These are phyloP conservation scores for Psittacus erithacus DNA, from an alignment of 2,113 vertebrate genomes.

Conservation along the genomic window DNA sequence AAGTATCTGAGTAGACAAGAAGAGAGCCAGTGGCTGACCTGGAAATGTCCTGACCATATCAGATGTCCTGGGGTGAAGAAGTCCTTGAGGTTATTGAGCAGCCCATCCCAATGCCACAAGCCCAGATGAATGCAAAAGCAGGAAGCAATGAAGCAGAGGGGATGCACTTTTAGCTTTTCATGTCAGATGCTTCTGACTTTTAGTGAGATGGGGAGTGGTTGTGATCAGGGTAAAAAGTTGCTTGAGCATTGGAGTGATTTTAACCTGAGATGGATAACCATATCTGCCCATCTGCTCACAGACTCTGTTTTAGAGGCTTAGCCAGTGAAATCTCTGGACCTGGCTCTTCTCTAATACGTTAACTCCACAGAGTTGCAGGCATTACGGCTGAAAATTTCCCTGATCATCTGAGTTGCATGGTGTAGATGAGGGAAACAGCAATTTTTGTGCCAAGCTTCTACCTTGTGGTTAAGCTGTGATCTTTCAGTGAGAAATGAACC, in stretches of 20 bases:
- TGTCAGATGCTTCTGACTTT: neutral
- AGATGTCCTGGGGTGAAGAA: neutral
- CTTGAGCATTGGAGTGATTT: neutral
- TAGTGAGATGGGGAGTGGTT: neutral
- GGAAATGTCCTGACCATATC: neutral
- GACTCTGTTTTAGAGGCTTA: neutral
- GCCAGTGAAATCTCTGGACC: neutral
- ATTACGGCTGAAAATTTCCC: neutral
- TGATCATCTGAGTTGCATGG: neutral
- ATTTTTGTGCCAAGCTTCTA: neutral
- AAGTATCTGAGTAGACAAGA: neutral
- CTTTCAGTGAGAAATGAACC: neutral
- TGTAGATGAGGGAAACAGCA: neutral
- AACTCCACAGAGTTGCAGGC: neutral
- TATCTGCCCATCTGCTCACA: neutral
- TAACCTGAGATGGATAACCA: neutral
- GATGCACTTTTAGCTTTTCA: neutral
- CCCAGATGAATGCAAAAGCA: neutral
- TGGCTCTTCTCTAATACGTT: neutral
- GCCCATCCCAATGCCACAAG: neutral
- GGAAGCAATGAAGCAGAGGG: neutral
- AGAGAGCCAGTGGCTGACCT: neutral
- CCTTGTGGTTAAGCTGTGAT: neutral
- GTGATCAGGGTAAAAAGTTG: neutral
- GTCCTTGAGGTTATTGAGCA: neutral